phyloP scores from a whole-genome alignment of 2,888 invertebrate species.

The Halictus ligatus region DNA sequence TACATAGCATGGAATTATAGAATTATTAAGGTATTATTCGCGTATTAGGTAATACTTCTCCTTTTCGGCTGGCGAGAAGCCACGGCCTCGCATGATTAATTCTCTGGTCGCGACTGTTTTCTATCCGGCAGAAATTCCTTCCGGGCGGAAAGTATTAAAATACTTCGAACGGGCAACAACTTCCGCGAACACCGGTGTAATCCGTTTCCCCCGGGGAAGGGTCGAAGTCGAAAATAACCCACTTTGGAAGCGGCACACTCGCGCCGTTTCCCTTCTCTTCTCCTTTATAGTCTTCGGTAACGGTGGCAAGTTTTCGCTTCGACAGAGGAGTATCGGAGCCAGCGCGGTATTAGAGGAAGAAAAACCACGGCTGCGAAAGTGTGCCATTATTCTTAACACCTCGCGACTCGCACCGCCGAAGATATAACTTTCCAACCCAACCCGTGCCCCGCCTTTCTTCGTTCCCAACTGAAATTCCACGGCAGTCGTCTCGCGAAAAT shows the following conservation, averaged over 20 bases:
- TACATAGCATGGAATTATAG: too few species aligned
- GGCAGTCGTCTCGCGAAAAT: conserved; percentile 32
- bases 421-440: conserved; percentile 8
- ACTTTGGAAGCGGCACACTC: conserved; percentile 15
- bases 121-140: not conserved
- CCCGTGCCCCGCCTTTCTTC: not conserved
- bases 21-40: too few species aligned
- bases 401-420: conserved; percentile 32
- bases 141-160: conserved; percentile 9
- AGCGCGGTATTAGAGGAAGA: conserved; percentile 16
- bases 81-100: not conserved
- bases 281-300: conserved; percentile 27
- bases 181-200: conserved; percentile 19
- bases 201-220: conserved; percentile 34
- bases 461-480: not conserved
- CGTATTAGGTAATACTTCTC: too few species aligned
- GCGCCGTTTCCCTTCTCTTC: not conserved
- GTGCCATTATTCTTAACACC: conserved; percentile 44
- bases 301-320: conserved; percentile 30
- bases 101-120: not conserved
- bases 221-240: conserved; percentile 12
- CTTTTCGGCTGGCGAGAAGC: not conserved
- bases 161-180: conserved; percentile 16
- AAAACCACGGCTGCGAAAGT: conserved; percentile 19
- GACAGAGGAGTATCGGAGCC: conserved; percentile 15